A percentile compares a stretch with the other conserved stretches of the same genome.
Evolutionary conservation across 2,888 invertebrate genomes (phyloP).

Genomic region (Automeris io): DNA sequence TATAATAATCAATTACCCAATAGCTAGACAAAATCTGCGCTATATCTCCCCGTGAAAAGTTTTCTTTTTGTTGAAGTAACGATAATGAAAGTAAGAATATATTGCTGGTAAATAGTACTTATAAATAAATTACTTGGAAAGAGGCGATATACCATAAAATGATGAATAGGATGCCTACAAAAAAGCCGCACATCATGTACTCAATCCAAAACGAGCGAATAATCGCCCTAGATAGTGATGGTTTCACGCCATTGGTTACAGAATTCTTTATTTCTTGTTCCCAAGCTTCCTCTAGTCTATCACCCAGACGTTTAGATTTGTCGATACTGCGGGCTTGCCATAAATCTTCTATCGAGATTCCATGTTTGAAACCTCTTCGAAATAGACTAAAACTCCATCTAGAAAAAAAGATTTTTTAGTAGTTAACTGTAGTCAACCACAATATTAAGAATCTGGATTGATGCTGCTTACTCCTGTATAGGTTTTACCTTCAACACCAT

Average conservation of each 20-base stretch:
- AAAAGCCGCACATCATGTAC: slow-evolving; percentile 77
- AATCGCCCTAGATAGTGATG: slow-evolving; percentile 78
- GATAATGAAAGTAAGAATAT: no score
- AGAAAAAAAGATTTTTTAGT: slow-evolving; percentile 19
- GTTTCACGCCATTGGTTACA: slow-evolving; percentile 64
- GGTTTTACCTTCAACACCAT: background rate
- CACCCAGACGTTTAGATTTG: slow-evolving; percentile 80
- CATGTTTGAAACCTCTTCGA: slow-evolving; percentile 78
- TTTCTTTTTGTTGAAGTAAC: no score
- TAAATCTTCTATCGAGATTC: slow-evolving; percentile 80
- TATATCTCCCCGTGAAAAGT: no score
- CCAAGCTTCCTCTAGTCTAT: slow-evolving; percentile 82
- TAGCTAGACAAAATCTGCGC: no score
- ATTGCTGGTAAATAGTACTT: no score
- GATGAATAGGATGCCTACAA: slow-evolving; percentile 75
- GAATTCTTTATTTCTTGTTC: slow-evolving; percentile 71
- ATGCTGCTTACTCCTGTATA: background rate
- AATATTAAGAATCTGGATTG: background rate
- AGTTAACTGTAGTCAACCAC: background rate
- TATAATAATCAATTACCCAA: no score
- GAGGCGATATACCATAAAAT: slow-evolving; percentile 78
- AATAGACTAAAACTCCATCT: slow-evolving; percentile 84
- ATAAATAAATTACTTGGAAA: no score
- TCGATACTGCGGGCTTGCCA: slow-evolving; percentile 79
- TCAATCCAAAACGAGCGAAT: slow-evolving; percentile 78